Evolutionary conservation across 2,113 vertebrate genomes (phyloP), one percentile per base, ranked within the genome.

Genomic region (Sterna hirundo): DNA sequence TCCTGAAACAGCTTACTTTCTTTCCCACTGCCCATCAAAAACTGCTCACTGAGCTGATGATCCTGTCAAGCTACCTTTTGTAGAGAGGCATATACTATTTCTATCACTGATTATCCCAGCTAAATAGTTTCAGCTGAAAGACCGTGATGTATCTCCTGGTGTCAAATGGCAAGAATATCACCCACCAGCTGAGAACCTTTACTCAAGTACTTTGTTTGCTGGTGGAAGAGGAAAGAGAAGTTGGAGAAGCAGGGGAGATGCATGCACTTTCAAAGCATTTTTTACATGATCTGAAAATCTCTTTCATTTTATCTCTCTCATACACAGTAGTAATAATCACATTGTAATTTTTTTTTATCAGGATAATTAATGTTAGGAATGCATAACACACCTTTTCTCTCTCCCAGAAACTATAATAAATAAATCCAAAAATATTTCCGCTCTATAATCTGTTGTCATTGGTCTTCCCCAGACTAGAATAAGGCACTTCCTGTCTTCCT

Each of bases 21-120:
- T 87, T 94, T 92, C 57, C 64, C 44, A 70, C 55, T 93, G 88
- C 69, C 82, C 51, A 62, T 83, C 93, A 83, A 87, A 94, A 96
- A 71, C 55, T 40, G 29, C 83, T 93, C 51, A 55, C 58, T 71
- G 92, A 74, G 34, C 18, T 87, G 84, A 75, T 93, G 83, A 84
- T 92, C 51, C 74, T 85, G 77, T 87, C 65, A 86, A 54, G 32
- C 49, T 86, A 18, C 40, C 52, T 86, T 81, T 81, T 78, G 25
- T 55, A 83, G 47, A 81, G 44, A 79, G 44, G 25, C 76, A 44
- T 69, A 55, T 38, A 44, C 80, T 86, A 15, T 88, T 93, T 95
- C 72, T 92, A 40, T 70, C 32, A 34, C 40, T 76, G 65, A 60
- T 93, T 83, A 88, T 88, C 42, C n/a, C 29, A 64, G 52, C 38